Evolutionary conservation across 2,113 vertebrate species (phyloP), one percentile per base, ranked within the genome.

Genomic region (Scopus umbretta): DNA sequence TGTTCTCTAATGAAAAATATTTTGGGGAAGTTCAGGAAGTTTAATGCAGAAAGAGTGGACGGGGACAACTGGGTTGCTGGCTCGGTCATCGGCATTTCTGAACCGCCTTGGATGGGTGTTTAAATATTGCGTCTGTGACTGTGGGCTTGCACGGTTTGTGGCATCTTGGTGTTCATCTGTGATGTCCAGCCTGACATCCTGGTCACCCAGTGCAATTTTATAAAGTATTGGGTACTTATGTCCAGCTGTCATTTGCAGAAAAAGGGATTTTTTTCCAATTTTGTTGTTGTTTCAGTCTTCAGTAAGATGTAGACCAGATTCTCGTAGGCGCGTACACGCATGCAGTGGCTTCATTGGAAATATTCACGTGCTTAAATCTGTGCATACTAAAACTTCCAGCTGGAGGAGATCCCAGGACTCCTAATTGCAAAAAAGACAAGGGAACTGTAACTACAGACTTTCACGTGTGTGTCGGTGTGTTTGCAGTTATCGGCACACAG

Each of bases 391-490:
- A 67, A 6, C 36, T 75, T 32, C 80, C 62, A 23, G 55, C 74
- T 81, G 81, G 75, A 58, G 50, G 74, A 42, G 66, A 72, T 61
- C 26, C 52, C 40, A 4, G 40, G 38, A 6, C 36, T 65, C 30
- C 13, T 36, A 4, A 43, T 36, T 34, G 21, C 9, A 15, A 5
- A 52, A 47, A 42, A 27, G 20, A 22, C 7, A 19, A 17, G 13
- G 42, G 71, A 43, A 5, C 23, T 7, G 10, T 21, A 52, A 25
- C 15, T 7, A 3, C 19, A 7, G 80, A 6, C 21, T 18, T 55
- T 1, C 5, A 8, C 1, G 6, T 5, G 11, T 2, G 34, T 2
- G 20, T 2, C 2, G 47, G 10, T 34, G 62, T 5, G 23, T 12
- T 42, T 11, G 30, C 27, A 7, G 38, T 17, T 19, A 7, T 1